Evolutionary conservation across 2,113 vertebrate species (phyloP).

Genomic region (Cavia aperea): DNA sequence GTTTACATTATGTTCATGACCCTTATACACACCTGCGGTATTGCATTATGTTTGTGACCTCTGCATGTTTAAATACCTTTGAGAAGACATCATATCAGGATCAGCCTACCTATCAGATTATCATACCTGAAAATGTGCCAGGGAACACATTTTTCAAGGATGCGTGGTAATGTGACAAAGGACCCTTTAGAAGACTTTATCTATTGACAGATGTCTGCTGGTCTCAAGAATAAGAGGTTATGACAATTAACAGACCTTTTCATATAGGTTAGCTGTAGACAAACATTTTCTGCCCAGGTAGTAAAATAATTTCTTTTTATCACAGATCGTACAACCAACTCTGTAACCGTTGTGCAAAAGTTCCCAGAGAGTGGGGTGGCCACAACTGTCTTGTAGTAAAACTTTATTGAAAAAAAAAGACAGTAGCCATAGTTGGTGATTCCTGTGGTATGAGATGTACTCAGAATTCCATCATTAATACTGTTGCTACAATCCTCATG

Average conservation of each 20-base stretch:
- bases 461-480: background rate
- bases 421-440: fast-evolving
- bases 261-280: background rate
- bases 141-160: background rate
- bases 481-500: too few species aligned
- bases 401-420: background rate
- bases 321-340: fast-evolving
- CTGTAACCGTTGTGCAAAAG: background rate
- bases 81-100: background rate
- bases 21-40: background rate
- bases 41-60: background rate
- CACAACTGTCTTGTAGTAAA: background rate
- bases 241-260: background rate
- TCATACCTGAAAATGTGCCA: too few species aligned
- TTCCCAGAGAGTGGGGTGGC: fast-evolving
- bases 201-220: too few species aligned
- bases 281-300: background rate
- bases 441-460: background rate
- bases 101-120: fast-evolving
- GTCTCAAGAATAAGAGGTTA: background rate
- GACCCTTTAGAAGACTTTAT: background rate
- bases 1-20: background rate
- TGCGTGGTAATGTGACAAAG: background rate
- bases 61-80: background rate
- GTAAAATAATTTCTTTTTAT: background rate